A percentile compares a stretch with the other conserved stretches of the same genome.
phyloP scores from a whole-genome alignment of 2,113 vertebrate species.

The Aleadryas rufinucha region DNA sequence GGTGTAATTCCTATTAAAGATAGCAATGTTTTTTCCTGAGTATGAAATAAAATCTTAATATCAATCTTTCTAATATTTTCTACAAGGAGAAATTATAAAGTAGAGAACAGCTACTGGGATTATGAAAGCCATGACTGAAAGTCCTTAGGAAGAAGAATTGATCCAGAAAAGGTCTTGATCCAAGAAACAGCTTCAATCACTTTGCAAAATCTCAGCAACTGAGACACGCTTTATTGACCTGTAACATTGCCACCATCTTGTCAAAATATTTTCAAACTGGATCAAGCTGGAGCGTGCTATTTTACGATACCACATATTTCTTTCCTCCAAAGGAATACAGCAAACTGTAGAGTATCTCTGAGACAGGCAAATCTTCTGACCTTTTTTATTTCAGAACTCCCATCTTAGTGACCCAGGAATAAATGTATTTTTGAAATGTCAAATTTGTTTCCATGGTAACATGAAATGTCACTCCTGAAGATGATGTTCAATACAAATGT shows the following conservation, averaged over 20 bases:
- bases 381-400: slow-evolving; percentile 57
- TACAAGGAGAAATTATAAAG: not conserved
- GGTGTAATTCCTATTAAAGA: not conserved
- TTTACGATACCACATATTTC: slow-evolving; percentile 3
- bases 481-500: slow-evolving; percentile 61
- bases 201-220: not conserved
- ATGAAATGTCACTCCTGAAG: slow-evolving; percentile 57
- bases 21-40: not conserved
- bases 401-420: slow-evolving; percentile 66
- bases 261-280: slow-evolving; percentile 57
- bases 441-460: slow-evolving; percentile 68
- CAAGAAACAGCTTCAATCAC: slow-evolving; percentile 48
- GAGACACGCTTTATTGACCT: slow-evolving; percentile 32
- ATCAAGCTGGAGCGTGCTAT: slow-evolving; percentile 5
- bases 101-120: not conserved
- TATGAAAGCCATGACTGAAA: not conserved
- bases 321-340: slow-evolving; percentile 24
- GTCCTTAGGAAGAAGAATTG: not conserved
- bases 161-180: slow-evolving; percentile 50
- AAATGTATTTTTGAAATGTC: slow-evolving; percentile 66
- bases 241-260: slow-evolving; percentile 50
- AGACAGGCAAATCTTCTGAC: slow-evolving; percentile 46
- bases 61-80: not conserved
- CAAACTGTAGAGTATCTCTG: not conserved
- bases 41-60: not conserved